Conservation (phyloP, 2,888 invertebrate genomes). For the Andrena minutula region DNA sequence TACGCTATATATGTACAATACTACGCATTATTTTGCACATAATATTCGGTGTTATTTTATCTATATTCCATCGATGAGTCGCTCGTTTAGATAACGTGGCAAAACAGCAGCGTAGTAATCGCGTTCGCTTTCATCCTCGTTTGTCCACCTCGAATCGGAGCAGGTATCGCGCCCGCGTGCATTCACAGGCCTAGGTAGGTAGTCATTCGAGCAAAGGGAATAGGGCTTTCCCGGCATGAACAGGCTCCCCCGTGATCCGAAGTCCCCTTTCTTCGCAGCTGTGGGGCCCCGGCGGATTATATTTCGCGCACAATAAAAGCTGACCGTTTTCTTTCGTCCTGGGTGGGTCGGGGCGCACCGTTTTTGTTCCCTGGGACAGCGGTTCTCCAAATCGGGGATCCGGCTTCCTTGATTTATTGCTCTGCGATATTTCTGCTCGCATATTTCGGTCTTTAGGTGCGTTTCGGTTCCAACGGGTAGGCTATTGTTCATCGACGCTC, state of each 20-base stretch:
- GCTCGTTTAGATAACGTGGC: not conserved
- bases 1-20: too few species aligned
- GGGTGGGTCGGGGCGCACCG: not conserved
- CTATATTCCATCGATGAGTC: not conserved
- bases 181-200: conserved; percentile 34
- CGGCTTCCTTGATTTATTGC: conserved; percentile 5
- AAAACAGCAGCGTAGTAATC: not conserved
- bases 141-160: not conserved
- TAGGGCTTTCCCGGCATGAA: conserved; percentile 53
- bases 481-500: not conserved
- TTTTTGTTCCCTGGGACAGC: not conserved
- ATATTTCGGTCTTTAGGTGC: not conserved
- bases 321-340: conserved; percentile 68
- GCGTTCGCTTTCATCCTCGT: not conserved
- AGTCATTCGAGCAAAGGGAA: conserved; percentile 42
- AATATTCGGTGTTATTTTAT: too few species aligned
- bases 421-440: not conserved
- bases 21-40: too few species aligned
- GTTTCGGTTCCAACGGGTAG: not conserved
- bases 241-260: not conserved
- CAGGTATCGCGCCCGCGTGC: conserved; percentile 19
- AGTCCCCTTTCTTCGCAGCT: conserved; percentile 35
- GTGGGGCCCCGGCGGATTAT: conserved; percentile 60
- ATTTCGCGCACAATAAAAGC: conserved; percentile 75
- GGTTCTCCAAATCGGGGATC: conserved; percentile 1